Conservation (phyloP, 2,113 vertebrate species). For the Greenwoodochromis staneri region DNA sequence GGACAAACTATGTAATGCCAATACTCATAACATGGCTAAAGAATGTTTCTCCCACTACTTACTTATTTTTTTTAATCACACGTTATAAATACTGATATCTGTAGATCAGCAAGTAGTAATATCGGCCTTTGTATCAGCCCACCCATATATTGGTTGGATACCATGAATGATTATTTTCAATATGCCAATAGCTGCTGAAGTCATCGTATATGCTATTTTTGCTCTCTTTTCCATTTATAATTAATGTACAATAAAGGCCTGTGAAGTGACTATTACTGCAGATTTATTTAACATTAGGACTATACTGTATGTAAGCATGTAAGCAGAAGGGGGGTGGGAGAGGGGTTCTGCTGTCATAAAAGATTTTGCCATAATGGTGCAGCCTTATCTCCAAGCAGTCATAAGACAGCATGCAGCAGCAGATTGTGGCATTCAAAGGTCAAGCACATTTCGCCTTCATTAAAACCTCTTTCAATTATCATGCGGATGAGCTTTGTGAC, state of each 20-base stretch:
- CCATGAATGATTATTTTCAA: not conserved
- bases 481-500: constrained; percentile 29
- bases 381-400: constrained; percentile 4
- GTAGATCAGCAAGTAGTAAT: not conserved
- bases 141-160: not conserved
- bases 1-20: not conserved
- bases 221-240: not conserved
- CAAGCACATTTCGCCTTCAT: constrained; percentile 46
- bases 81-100: not conserved
- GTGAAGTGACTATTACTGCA: not conserved
- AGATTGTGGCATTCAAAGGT: constrained; percentile 62
- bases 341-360: not conserved
- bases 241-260: not conserved
- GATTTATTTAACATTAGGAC: not conserved
- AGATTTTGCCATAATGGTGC: not conserved
- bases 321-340: not conserved
- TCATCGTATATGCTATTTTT: not conserved
- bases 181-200: not conserved
- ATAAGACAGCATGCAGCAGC: constrained; percentile 19
- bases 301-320: not conserved
- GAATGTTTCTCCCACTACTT: not conserved
- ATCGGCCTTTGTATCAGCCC: not conserved
- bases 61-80: not conserved
- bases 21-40: not conserved
- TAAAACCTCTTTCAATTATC: constrained; percentile 49